Percentiles rank a stretch among this genome's conserved stretches.
These are phyloP conservation scores for Mamestra configurata DNA, from an alignment of 1,140 invertebrate genomes.

Conservation along the genomic window DNA sequence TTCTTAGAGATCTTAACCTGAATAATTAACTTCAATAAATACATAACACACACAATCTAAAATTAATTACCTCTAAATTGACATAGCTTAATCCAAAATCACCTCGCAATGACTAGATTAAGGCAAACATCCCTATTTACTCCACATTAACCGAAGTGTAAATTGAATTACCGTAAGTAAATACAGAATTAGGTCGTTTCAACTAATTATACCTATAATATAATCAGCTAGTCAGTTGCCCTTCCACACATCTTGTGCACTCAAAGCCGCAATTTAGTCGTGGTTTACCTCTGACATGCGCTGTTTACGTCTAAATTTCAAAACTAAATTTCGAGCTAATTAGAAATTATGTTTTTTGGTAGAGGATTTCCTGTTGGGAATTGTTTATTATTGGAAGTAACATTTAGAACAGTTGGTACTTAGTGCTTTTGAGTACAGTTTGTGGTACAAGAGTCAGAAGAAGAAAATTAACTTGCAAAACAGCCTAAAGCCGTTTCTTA, in stretches of 20 bases:
- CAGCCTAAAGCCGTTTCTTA: too few species aligned
- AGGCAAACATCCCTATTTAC: conserved; percentile 22
- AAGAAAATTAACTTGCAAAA: too few species aligned
- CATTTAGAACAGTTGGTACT: not conserved
- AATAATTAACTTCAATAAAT: too few species aligned
- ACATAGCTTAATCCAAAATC: not conserved
- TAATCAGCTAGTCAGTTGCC: conserved; percentile 11
- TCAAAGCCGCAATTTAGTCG: conserved; percentile 68
- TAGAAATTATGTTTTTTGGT: conserved; percentile 8
- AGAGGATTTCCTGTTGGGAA: not conserved
- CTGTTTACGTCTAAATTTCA: conserved; percentile 33
- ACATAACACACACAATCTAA: too few species aligned
- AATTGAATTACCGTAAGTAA: conserved; percentile 1
- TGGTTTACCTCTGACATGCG: conserved; percentile 62
- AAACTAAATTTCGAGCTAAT: conserved; percentile 33
- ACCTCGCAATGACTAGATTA: not conserved
- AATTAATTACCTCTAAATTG: not conserved
- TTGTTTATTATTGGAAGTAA: not conserved
- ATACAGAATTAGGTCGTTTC: conserved; percentile 15
- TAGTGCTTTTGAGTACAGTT: not conserved
- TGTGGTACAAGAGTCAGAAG: not conserved
- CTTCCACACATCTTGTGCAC: conserved; percentile 65
- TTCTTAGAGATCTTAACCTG: too few species aligned
- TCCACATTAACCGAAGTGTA: not conserved
- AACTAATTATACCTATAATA: conserved; percentile 20